These are phyloP conservation scores for Coilia nasus DNA, from an alignment of 2,797 vertebrate species.

Conservation along the genomic window DNA sequence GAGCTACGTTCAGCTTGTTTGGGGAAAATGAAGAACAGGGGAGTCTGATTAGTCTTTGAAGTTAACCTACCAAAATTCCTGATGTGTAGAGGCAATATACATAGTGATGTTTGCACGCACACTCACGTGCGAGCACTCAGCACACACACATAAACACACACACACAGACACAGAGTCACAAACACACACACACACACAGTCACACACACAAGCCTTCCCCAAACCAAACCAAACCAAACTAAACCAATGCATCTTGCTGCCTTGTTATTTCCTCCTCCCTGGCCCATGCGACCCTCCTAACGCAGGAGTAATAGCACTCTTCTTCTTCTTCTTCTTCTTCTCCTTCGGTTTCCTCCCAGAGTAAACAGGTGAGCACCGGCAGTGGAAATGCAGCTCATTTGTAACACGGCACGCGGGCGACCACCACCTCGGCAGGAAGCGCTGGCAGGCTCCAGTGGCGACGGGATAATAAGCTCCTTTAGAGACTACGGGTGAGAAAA, in stretches of 20 bases:
- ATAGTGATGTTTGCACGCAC: neutral
- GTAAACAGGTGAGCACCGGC: neutral
- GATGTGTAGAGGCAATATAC: neutral
- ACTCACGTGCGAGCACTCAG: neutral
- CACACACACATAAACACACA: neutral
- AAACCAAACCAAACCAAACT: too few species aligned
- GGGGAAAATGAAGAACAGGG: neutral
- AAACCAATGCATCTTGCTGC: constrained; percentile 8
- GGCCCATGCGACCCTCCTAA: neutral
- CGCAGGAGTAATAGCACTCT: neutral
- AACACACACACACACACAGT: neutral
- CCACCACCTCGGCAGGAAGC: neutral
- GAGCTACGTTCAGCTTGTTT: neutral
- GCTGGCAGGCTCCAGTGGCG: neutral
- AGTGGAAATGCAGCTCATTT: neutral
- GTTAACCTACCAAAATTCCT: neutral
- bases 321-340: neutral
- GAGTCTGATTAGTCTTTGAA: neutral
- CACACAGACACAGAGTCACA: constrained; percentile 19
- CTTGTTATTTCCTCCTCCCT: constrained; percentile 25
- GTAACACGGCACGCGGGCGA: neutral
- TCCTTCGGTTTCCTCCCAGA: neutral
- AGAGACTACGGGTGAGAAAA: neutral
- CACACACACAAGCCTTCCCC: constrained; percentile 4
- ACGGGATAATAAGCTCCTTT: constrained; percentile 18